Base-by-base conservation (phyloP, 1,140 invertebrate species). In the Dreissena polymorpha region DNA sequence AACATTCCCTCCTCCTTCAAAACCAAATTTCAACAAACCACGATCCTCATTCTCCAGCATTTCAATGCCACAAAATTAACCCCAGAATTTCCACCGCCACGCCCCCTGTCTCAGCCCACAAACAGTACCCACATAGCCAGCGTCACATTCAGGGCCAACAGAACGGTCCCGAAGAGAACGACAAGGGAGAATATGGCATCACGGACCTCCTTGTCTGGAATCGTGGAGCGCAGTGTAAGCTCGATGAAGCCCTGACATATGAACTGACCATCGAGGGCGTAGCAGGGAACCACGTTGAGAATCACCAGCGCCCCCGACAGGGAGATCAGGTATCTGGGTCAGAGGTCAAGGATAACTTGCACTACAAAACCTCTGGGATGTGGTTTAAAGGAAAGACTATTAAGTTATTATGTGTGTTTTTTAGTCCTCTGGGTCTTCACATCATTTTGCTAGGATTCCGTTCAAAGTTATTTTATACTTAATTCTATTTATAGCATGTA, bases 261-360 rank as follows among this genome's bases (percentile, higher is more conserved):
- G 91, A 96, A 95, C 90, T 98, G 94, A 5, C 98, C 98, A 94
- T 99, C 98, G 85, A 99, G 95, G 85, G 95, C 96, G 91, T 97
- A 97, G 93, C 97, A 98, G 6, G 98, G 98, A 49, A 99, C 95
- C 10, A 98, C 95, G 94, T 99, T 99, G 25, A 99, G 93, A 83
- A 99, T 93, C 18, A 96, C 97, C 86, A 99, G 93, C 8, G 97
- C 98, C 87, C 96, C 95, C 49, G 98, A 99, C 90, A 99, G 96
- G 76, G 98, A 96, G 60, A 97, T 95, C 67, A 99, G 94, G 89
- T 95, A 95, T 89, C 94, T 94, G 75, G 53, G 77, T 14, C 12
- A 23, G 0, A 21, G 51, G 86, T 89, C 86, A 89, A 89, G 88
- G 88, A 71, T 76, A 18, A 27, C 50, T 14, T 50, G 50, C 16